Conservation (phyloP, 2,797 vertebrate genomes). For the Pelodytes ibericus region DNA sequence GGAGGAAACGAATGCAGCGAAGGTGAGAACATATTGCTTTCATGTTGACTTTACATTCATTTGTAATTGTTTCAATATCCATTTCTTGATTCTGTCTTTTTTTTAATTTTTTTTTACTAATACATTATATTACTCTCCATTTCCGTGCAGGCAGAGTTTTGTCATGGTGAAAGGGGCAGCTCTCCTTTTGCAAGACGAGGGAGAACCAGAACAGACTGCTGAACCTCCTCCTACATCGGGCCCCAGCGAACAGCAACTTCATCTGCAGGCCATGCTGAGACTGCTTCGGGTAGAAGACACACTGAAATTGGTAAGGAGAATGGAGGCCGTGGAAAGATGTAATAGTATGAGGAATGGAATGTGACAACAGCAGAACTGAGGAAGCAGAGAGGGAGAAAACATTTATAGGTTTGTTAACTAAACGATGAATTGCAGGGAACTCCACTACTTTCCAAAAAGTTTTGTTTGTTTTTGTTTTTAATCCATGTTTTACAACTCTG, state of each 20-base stretch:
- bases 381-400: too few relatives aligned
- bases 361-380: too few relatives aligned
- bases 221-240: conserved; percentile 28
- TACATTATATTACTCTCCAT: neutral
- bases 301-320: conserved; percentile 83
- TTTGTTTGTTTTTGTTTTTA: too few relatives aligned
- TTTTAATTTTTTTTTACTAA: neutral
- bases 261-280: conserved; percentile 87
- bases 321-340: too few relatives aligned
- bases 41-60: neutral
- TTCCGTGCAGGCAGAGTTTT: conserved; percentile 86
- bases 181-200: conserved; percentile 80
- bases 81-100: neutral
- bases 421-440: too few relatives aligned
- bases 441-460: too few relatives aligned
- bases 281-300: conserved; percentile 86
- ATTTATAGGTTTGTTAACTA: too few relatives aligned
- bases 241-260: conserved; percentile 68
- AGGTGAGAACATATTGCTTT: conserved; percentile 62
- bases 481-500: too few relatives aligned
- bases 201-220: conserved; percentile 54
- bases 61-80: neutral
- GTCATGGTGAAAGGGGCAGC: conserved; percentile 88
- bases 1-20: conserved; percentile 65
- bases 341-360: too few relatives aligned